Conservation (phyloP, 35 echinoderm and acorn worm species). For the Nesometra sesokonis region DNA sequence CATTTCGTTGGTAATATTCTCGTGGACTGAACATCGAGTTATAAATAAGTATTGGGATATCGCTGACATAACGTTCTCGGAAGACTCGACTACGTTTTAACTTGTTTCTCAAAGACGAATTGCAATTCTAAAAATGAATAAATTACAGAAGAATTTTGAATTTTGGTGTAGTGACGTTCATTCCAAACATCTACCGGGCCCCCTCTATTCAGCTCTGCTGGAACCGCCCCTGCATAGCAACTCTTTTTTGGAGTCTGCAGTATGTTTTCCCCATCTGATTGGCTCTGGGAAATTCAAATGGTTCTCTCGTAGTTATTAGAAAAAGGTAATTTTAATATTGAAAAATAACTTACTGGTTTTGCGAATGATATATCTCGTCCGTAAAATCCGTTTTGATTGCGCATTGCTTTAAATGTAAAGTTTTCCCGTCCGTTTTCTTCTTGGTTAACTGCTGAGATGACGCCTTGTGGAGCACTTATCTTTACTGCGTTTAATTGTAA, state of each 20-base stretch:
- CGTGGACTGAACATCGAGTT: background rate
- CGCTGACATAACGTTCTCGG: background rate
- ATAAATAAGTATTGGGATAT: background rate
- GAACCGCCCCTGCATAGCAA: too few relatives aligned
- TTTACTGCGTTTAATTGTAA: background rate
- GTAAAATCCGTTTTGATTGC: background rate
- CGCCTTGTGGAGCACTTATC: background rate
- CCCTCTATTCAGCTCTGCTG: too few relatives aligned
- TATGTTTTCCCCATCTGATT: too few relatives aligned
- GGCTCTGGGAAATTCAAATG: too few relatives aligned
- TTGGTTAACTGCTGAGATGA: background rate
- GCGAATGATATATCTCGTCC: background rate
- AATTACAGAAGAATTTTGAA: too few relatives aligned
- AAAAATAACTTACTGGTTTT: background rate
- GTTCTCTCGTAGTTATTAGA: too few relatives aligned
- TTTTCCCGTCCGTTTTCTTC: background rate
- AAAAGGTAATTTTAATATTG: too few relatives aligned
- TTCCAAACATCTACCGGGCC: too few relatives aligned
- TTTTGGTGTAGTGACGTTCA: too few relatives aligned
- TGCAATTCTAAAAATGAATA: background rate
- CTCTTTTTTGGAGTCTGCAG: too few relatives aligned
- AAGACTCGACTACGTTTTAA: background rate
- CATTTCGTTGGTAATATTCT: background rate
- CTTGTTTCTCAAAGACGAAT: background rate
- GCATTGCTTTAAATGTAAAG: background rate